A percentile compares a stretch with the other conserved stretches of the same genome.
Evolutionary conservation across 2,888 invertebrate genomes (phyloP).

Genomic region (Anthophora plumipes): DNA sequence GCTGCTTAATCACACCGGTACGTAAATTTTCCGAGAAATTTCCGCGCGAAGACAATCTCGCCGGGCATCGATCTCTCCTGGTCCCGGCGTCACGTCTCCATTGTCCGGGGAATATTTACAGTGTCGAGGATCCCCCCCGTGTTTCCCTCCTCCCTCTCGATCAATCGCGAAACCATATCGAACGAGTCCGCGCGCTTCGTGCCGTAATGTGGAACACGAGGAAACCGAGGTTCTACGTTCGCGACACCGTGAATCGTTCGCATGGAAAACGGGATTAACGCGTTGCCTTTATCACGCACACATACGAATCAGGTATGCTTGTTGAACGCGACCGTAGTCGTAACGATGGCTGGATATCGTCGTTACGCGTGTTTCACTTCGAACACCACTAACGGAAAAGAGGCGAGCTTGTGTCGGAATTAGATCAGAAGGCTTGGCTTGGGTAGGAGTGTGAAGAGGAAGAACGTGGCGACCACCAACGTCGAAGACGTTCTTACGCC

Average conservation of each 20-base stretch:
- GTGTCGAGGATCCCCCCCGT: constrained; percentile 2
- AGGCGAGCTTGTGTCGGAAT: constrained; percentile 67
- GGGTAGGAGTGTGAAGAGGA: constrained; percentile 55
- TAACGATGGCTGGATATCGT: constrained; percentile 13
- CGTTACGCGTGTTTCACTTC: background rate
- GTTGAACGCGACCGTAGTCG: constrained; percentile 9
- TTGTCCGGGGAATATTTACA: constrained; percentile 47
- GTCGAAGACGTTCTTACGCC: constrained; percentile 47
- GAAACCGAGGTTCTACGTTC: background rate
- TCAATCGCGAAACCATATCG: constrained; percentile 16
- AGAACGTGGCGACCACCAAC: constrained; percentile 48
- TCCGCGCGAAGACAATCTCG: constrained; percentile 52
- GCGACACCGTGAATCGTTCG: background rate
- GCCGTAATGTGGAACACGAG: background rate
- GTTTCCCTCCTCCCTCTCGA: background rate
- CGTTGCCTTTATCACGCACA: background rate
- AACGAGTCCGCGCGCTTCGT: background rate
- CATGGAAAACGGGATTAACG: constrained; percentile 10
- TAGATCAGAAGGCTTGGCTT: constrained; percentile 68
- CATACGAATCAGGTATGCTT: constrained; percentile 4
- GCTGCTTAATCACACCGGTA: constrained; percentile 56
- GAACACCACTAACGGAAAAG: constrained; percentile 51
- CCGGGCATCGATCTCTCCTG: constrained; percentile 41
- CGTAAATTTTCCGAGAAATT: constrained; percentile 60
- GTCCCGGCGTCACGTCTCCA: constrained; percentile 19